Base-by-base conservation (phyloP, 2,888 invertebrate genomes). In the Protophormia terraenovae region DNA sequence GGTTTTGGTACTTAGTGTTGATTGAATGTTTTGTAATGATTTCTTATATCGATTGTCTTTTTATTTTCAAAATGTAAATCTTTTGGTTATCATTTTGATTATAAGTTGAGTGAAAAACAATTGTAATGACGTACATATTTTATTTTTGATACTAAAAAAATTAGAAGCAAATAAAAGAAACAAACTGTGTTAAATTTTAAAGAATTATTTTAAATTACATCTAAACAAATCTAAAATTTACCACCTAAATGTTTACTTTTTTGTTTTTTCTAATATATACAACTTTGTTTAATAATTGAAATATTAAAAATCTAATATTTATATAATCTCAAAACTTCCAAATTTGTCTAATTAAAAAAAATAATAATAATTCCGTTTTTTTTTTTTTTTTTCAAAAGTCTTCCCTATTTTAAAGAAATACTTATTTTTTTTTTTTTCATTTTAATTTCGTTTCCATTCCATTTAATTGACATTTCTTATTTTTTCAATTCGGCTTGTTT, bases 361-460 rank as follows among this genome's bases (percentile, higher is more conserved):
- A 29, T n/a, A n/a, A n/a, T n/a, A n/a, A n/a, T n/a, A n/a, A n/a
- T n/a, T n/a, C 0, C 6, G 14, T 27, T 60, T 45, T 16, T n/a
- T 19, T 35, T 24, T 60, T 6, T 14, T 6, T 29, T 60, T 73
- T 32, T 60, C 19, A 32, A 73, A 73, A 66, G 64, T 64, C 72
- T 72, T 76, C 75, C 64, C 47, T n/a, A n/a, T 29, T 72, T 72
- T 16, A 55, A 58, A 3, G 16, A 47, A 19, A 47, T 19, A 5
- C 6, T 19, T 27, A 22, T 14, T 27, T 69, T 32, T 47, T 62
- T 14, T 19, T 38, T 32, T 35, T 1, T 45, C 22, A 12, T 14
- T 47, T 45, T 22, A 50, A 35, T 75, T 62, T 53, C n/a, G n/a
- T 69, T 77, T 50, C 27, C 83, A 83, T 77, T 83, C 72, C 83